Evolutionary conservation across 2,113 vertebrate species (phyloP), one percentile per base, ranked within the genome.

Genomic region (Zapus hudsonius): DNA sequence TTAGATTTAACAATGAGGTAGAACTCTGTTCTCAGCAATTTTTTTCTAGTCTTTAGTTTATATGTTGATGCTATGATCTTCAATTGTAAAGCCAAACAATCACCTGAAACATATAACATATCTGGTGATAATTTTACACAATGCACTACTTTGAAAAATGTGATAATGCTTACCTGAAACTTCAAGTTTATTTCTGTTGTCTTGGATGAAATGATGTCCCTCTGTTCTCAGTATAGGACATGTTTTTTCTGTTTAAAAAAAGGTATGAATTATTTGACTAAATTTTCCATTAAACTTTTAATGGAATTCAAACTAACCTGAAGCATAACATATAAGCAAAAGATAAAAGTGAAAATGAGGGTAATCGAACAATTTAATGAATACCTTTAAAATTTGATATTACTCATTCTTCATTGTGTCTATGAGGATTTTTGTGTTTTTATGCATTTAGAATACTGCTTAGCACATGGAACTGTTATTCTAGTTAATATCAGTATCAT

Each of bases 161-260:
- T 63, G 64, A 57, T 23, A 64, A 69, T 66, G 33, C 96, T 96
- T 98, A 99, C 99, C 99, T 98, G 98, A 98, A 95, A 98, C 92
- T 90, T 98, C 96, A 90, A 95, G 90, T 42, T 97, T 97, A 85
- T 98, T 98, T 95, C 97, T 97, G 91, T 96, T 96, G 82, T 96
- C 94, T 87, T 98, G 97, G 76, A 96, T 97, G 96, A 98, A 98
- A 61, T 97, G 98, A 95, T 36, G 95, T 40, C 97, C 97, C 75
- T 98, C 98, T 63, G 97, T 96, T 95, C 96, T 98, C 96, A 99
- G 92, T 69, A 95, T 40, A 85, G 99, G 99, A 95, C 99, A 99
- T 19, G 96, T 82, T 19, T 96, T 59, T 96, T 97, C 98, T 98
- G 93, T 63, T 42, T 95, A 87, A 85, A 97, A 94, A 47, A 38